These are phyloP conservation scores for Rhynchonema sp. DNA, from an alignment of 2,888 invertebrate species.

Conservation along the genomic window DNA sequence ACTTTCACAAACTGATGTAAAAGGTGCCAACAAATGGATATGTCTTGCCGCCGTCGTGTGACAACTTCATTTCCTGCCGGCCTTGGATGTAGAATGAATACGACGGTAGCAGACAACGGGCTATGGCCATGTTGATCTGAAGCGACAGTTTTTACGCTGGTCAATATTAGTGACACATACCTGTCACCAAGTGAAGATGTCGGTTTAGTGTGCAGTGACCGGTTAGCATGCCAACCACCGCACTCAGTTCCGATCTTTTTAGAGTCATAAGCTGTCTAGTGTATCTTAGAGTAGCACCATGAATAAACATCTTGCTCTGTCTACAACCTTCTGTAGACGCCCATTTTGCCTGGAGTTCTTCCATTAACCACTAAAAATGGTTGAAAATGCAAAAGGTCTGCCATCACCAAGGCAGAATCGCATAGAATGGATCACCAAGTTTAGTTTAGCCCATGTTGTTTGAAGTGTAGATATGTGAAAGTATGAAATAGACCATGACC, in stretches of 20 bases:
- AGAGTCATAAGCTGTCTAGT: no score
- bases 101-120: conserved; percentile 8
- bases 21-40: neutral
- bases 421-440: no score
- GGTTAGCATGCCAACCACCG: neutral
- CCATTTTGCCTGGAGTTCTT: no score
- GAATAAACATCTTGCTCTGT: neutral
- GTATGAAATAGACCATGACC: no score
- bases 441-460: no score
- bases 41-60: conserved; percentile 10
- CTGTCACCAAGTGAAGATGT: neutral
- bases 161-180: neutral
- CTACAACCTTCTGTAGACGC: neutral
- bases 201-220: neutral
- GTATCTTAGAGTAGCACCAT: no score
- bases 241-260: no score
- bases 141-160: neutral
- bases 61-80: conserved; percentile 11
- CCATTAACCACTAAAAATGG: no score
- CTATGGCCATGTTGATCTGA: conserved; percentile 8
- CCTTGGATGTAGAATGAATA: conserved; percentile 7
- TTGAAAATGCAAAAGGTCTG: no score
- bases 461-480: no score
- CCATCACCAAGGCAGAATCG: no score
- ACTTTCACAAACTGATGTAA: neutral